Base-by-base conservation (phyloP, 2,888 invertebrate genomes). In the Lottia gigantea region DNA sequence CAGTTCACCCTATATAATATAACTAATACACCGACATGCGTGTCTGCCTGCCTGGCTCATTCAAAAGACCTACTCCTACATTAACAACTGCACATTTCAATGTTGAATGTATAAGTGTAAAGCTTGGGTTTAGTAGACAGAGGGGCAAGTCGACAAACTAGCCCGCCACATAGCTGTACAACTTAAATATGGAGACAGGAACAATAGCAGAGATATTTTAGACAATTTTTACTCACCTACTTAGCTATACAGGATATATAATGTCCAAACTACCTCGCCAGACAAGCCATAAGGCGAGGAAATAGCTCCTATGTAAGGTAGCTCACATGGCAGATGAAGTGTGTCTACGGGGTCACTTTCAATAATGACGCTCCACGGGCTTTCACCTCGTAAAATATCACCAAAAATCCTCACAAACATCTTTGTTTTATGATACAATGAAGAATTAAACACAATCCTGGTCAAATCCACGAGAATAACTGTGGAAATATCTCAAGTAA, bases 31-130 rank as follows among this genome's bases (percentile, higher is more conserved):
- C 16, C 25, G 23, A 62, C 45, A 62, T 62, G 47, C 46, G 23
- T 62, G 62, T 62, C 67, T 46, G 62, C 45, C 67, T 67, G 67
- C 12, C 19, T 46, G 26, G 14, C 31, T 31, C 31, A 62, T 61
- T 23, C 40, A 46, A 26, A 68, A 46, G 46, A 68, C n/a, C 23
- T n/a, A 66, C 67, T 25, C 62, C 25, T 31, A 40, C 46, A 40
- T 40, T 4, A 40, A 40, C 31, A 4, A 55, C 55, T 55, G 55
- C 55, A 55, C 55, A 55, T 55, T 55, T 55, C 19, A 55, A 55
- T 55, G 19, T 55, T 23, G 11, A 55, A 19, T 14, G 55, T 23
- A 55, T 55, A 23, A 23, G 49, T 49, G 49, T 49, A 49, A 23
- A 19, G 55, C 55, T 55, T 55, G 55, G 19, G 14, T 14, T 55